Conservation (phyloP, 2,888 invertebrate genomes). For the Andrena minutula region DNA sequence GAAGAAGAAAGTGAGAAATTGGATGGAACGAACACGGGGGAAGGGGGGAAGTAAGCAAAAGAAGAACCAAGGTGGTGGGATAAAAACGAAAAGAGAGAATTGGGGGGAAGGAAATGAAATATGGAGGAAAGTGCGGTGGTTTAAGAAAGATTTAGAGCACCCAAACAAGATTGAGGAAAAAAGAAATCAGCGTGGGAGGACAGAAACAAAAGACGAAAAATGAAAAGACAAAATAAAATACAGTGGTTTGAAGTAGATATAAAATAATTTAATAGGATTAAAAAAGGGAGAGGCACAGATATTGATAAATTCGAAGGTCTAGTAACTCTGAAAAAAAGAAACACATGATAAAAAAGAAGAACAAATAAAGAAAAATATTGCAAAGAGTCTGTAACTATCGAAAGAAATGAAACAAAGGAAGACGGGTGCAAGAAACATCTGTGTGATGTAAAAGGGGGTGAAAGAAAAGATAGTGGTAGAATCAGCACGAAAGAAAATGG, state of each 20-base stretch:
- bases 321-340: not conserved
- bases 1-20: not conserved
- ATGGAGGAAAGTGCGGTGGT: not conserved
- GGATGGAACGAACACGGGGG: not conserved
- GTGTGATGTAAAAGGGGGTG: too few species aligned
- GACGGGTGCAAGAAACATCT: not conserved
- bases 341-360: too few species aligned
- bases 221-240: too few species aligned
- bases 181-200: not conserved
- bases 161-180: not conserved
- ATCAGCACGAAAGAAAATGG: too few species aligned
- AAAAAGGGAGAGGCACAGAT: too few species aligned
- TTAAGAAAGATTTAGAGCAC: not conserved
- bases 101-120: not conserved
- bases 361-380: not conserved
- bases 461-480: too few species aligned
- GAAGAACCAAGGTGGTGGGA: too few species aligned
- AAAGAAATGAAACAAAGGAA: not conserved
- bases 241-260: too few species aligned
- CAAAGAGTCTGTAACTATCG: not conserved
- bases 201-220: not conserved
- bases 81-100: not conserved
- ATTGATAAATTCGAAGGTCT: not conserved
- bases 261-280: too few species aligned
- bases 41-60: not conserved